Evolutionary conservation across 2,113 vertebrate genomes (phyloP), one percentile per base, ranked within the genome.

Genomic region (Daboia siamensis): DNA sequence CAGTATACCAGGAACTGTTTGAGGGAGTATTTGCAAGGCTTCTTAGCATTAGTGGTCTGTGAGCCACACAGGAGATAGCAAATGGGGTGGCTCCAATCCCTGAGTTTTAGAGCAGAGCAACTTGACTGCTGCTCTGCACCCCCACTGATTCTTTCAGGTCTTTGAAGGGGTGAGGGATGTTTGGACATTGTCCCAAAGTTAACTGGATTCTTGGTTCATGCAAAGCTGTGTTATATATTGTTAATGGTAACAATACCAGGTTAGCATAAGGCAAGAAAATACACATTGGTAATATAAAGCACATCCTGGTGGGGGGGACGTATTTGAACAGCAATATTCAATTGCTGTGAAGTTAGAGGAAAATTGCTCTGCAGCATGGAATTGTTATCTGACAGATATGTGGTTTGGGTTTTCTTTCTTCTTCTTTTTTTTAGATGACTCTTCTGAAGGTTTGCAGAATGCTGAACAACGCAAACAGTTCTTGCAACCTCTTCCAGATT

Each of bases 381-480:
- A 55, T 5, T 86, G 57, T 88, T 90, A 56, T 54, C 2, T 87
- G 61, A 11, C 89, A 29, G 89, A 61, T 17, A 51, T 91, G 20
- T 26, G 86, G 95, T 54, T 90, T 3, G 46, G 95, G 5, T 29
- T 61, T 88, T 85, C 48, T 51, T 88, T 85, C 74, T 91, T 74
- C 26, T 84, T 91, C 92, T 84, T 91, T 74, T 29, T 84, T 91
- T 92, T 84, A 96, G 96, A 95, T 89, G 95, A 90, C 39, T 91
- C 51, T 84, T 6, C 93, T 93, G 94, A 17, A 48, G 12, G 96
- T 57, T 93, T 96, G 55, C 97, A 97, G 96, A 96, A 93, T n/a
- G 29, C 93, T 87, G 96, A 97, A 4, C 95, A 97, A 86, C 97
- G 97, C 51, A 96, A 74, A 52, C 96, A 95, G 33, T 93, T 98